Percentiles rank a stretch among this genome's conserved stretches.
phyloP scores from a whole-genome alignment of 35 echinoderm and acorn worm genomes.

The Ophioderma brevispina region DNA sequence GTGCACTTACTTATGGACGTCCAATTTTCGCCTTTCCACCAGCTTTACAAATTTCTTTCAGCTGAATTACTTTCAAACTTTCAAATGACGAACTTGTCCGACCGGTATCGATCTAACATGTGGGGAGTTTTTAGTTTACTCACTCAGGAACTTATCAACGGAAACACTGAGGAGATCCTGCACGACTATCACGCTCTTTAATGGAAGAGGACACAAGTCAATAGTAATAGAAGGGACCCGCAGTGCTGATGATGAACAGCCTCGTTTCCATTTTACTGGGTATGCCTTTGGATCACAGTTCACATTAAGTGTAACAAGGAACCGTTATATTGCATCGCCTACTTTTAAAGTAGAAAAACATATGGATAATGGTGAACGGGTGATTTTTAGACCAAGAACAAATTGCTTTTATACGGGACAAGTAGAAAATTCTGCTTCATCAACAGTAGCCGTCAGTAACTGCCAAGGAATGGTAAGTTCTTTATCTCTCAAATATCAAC shows the following conservation, averaged over 20 bases:
- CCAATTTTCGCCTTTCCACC: too few relatives aligned
- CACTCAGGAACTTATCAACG: conserved; percentile 66
- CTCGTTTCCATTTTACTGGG: conserved; percentile 36
- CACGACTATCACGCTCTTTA: conserved; percentile 37
- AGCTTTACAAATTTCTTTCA: too few relatives aligned
- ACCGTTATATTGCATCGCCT: conserved; percentile 13
- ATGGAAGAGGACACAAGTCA: too few relatives aligned
- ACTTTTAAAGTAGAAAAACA: conserved; percentile 44
- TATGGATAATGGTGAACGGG: conserved; percentile 34
- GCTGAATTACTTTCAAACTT: conserved; percentile 60
- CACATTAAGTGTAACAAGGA: conserved; percentile 36
- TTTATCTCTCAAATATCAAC: too few relatives aligned
- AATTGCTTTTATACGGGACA: conserved; percentile 56
- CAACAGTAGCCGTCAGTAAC: conserved; percentile 62
- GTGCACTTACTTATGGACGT: too few relatives aligned
- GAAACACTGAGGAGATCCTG: conserved; percentile 38
- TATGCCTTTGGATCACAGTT: conserved; percentile 47
- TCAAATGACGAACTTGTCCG: conserved; percentile 63
- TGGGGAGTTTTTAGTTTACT: conserved; percentile 72
- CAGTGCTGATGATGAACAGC: background rate
- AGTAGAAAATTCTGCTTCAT: conserved; percentile 9
- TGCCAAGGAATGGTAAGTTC: conserved; percentile 67
- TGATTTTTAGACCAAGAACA: conserved; percentile 24
- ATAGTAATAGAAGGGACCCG: conserved; percentile 3
- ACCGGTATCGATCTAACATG: conserved; percentile 69